These are phyloP conservation scores for Peromyscus leucopus DNA, from an alignment of 2,113 vertebrate species.

Conservation along the genomic window DNA sequence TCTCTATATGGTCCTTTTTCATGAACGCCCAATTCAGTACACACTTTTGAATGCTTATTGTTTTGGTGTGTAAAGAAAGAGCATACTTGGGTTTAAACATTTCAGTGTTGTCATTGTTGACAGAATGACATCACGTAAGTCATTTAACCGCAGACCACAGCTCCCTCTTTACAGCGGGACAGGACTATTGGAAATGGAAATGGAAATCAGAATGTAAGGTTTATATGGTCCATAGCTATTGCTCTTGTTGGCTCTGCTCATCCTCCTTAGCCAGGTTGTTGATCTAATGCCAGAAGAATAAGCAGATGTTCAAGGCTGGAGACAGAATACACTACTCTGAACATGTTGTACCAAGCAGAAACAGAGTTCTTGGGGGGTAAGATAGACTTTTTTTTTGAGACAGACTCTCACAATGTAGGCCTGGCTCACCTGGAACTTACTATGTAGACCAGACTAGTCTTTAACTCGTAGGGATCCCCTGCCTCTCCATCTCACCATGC, in stretches of 20 bases:
- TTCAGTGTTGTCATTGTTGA: background rate
- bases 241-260: background rate
- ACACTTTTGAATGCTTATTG: background rate
- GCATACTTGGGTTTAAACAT: background rate
- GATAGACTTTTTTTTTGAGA: background rate
- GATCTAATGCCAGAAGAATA: background rate
- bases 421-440: too few relatives aligned
- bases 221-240: fast-evolving
- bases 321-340: background rate
- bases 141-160: background rate
- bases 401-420: background rate
- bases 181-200: background rate
- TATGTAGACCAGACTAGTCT: background rate
- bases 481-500: background rate
- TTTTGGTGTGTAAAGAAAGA: background rate
- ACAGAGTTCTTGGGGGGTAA: too few relatives aligned
- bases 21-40: background rate
- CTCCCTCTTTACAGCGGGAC: background rate
- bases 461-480: background rate
- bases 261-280: background rate
- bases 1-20: background rate
- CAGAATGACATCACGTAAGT: background rate
- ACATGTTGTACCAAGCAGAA: background rate
- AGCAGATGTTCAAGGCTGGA: fast-evolving
- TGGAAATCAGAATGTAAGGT: background rate